phyloP scores from a whole-genome alignment of 1,140 invertebrate species.

The Diorhabda sublineata region DNA sequence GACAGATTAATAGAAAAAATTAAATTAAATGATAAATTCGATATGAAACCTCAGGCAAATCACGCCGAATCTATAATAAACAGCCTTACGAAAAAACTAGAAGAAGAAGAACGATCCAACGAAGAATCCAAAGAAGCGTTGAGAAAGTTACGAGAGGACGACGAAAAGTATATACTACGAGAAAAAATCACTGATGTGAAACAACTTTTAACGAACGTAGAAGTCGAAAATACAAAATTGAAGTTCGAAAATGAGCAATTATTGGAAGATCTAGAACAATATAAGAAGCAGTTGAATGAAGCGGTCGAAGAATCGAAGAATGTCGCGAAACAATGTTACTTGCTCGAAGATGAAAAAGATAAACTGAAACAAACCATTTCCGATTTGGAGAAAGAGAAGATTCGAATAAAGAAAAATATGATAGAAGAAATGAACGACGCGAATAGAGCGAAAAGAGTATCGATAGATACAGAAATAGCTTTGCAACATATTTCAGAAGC shows the following conservation, averaged over 20 bases:
- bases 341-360: constrained; percentile 25
- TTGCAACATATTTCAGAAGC: constrained; percentile 31
- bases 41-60: constrained; percentile 22
- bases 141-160: constrained; percentile 25
- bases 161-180: constrained; percentile 27
- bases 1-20: constrained; percentile 24
- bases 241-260: constrained; percentile 28
- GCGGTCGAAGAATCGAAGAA: constrained; percentile 16
- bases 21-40: constrained; percentile 21
- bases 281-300: constrained; percentile 19
- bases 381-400: constrained; percentile 28
- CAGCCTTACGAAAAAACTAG: constrained; percentile 22
- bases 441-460: constrained; percentile 28
- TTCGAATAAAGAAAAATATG: constrained; percentile 30
- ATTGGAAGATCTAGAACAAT: constrained; percentile 22
- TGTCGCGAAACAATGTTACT: constrained; percentile 17
- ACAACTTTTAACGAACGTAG: constrained; percentile 25
- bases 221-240: constrained; percentile 30
- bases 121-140: constrained; percentile 26
- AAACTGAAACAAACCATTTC: constrained; percentile 25
- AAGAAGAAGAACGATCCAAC: constrained; percentile 24
- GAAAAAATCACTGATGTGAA: constrained; percentile 30
- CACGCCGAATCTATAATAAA: constrained; percentile 15
- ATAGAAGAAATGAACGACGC: constrained; percentile 32
- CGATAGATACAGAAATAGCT: constrained; percentile 28